Evolutionary conservation across 92 coral and sea anemone genomes (phyloP).

Genomic region (Porites rus): DNA sequence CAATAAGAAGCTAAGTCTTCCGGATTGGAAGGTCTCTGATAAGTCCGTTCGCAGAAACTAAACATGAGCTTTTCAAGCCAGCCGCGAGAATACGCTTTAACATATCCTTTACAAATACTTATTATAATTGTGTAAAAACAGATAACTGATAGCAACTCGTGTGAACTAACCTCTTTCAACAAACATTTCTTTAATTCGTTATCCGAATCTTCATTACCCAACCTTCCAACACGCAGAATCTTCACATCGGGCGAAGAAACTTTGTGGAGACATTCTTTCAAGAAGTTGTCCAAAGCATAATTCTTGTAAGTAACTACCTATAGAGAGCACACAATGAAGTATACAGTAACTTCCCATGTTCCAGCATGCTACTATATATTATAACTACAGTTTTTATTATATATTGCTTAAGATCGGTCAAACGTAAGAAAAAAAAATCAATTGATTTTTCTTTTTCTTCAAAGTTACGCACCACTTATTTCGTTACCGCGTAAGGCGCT

Average conservation of each 20-base stretch:
- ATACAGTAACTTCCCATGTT: not conserved
- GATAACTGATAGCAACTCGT: not conserved
- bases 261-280: constrained; percentile 44
- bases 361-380: too few relatives aligned
- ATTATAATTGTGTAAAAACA: not conserved
- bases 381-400: too few relatives aligned
- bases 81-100: not conserved
- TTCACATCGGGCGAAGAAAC: constrained; percentile 33
- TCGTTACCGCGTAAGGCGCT: too few relatives aligned
- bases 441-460: too few relatives aligned
- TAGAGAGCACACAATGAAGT: too few relatives aligned
- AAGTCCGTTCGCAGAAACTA: too few relatives aligned
- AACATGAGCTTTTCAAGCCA: too few relatives aligned
- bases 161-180: constrained; percentile 18
- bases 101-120: not conserved
- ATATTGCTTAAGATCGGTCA: too few relatives aligned
- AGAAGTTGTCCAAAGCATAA: constrained; percentile 77
- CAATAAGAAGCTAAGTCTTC: too few relatives aligned
- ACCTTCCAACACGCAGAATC: constrained; percentile 70
- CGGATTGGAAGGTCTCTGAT: too few relatives aligned
- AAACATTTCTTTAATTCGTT: constrained; percentile 41
- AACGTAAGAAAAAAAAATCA: too few relatives aligned
- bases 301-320: constrained; percentile 86
- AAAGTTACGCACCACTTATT: too few relatives aligned
- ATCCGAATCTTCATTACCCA: constrained; percentile 14